phyloP scores from a whole-genome alignment of 2,113 vertebrate genomes.

The Gracilinanus agilis region DNA sequence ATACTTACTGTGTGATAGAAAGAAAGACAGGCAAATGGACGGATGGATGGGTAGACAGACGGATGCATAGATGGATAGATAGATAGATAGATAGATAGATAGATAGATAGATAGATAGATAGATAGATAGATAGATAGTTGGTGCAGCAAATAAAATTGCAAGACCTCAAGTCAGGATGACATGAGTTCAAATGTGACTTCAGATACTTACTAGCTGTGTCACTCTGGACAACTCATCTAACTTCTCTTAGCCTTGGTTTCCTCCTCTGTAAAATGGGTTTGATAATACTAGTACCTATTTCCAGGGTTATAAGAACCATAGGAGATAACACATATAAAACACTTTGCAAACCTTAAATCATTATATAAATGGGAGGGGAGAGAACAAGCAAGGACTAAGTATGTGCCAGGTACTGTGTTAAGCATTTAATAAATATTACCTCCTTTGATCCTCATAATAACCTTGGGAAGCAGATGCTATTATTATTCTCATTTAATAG shows the following conservation, averaged over 20 bases:
- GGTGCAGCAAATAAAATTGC: background rate
- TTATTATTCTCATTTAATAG: background rate
- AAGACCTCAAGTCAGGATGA: too few relatives aligned
- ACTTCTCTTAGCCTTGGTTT: background rate
- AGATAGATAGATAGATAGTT: too few relatives aligned
- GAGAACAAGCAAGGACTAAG: background rate
- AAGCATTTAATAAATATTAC: background rate
- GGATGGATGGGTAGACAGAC: too few relatives aligned
- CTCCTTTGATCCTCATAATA: background rate
- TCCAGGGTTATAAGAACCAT: background rate
- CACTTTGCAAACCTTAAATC: background rate
- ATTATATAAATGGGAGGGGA: background rate
- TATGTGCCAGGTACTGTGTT: background rate
- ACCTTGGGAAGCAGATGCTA: background rate
- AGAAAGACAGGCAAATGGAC: too few relatives aligned
- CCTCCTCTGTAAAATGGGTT: background rate
- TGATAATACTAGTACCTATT: background rate
- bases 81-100: too few relatives aligned
- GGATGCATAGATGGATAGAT: too few relatives aligned
- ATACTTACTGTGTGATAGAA: too few relatives aligned
- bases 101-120: too few relatives aligned
- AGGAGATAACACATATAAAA: background rate
- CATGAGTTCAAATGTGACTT: background rate
- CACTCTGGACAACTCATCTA: slow-evolving; percentile 7
- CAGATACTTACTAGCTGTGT: background rate